Evolutionary conservation across 2,888 invertebrate genomes (phyloP).

Genomic region (Andrena fulva): DNA sequence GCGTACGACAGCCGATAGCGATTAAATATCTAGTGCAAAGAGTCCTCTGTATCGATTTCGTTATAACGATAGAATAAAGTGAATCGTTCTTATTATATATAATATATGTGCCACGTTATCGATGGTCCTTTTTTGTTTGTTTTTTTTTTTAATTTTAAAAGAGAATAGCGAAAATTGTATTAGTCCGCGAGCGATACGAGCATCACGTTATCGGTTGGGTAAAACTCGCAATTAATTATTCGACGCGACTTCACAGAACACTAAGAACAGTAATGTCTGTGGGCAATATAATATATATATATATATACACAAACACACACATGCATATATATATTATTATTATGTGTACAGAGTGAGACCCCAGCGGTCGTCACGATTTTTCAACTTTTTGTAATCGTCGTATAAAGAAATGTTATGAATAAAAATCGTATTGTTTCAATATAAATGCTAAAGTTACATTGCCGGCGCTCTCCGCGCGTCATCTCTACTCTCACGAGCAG

Average conservation of each 20-base stretch:
- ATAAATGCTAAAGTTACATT: constrained; percentile 28
- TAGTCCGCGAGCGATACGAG: not conserved
- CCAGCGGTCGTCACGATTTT: constrained; percentile 51
- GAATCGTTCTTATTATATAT: constrained; percentile 51
- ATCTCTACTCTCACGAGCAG: not conserved
- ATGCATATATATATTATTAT: constrained; percentile 18
- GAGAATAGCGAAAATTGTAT: constrained; percentile 28
- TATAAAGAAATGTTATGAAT: constrained; percentile 54
- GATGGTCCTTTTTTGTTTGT: constrained; percentile 49
- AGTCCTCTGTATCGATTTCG: constrained; percentile 55
- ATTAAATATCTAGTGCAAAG: constrained; percentile 31
- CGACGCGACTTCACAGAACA: constrained; percentile 11
- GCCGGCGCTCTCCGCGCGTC: constrained; percentile 5
- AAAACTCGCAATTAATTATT: constrained; percentile 21
- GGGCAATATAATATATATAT: constrained; percentile 32
- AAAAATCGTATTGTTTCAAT: constrained; percentile 63
- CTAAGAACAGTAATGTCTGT: constrained; percentile 40
- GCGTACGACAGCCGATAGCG: constrained; percentile 48
- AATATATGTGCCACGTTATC: constrained; percentile 43
- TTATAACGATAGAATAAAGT: constrained; percentile 54
- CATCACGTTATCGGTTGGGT: constrained; percentile 5
- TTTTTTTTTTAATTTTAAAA: too few relatives aligned
- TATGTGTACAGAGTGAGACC: constrained; percentile 53
- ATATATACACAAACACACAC: not conserved
- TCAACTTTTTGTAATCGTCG: constrained; percentile 58